Evolutionary conservation across 2,888 invertebrate species (phyloP).

Genomic region (Tachina lurida): DNA sequence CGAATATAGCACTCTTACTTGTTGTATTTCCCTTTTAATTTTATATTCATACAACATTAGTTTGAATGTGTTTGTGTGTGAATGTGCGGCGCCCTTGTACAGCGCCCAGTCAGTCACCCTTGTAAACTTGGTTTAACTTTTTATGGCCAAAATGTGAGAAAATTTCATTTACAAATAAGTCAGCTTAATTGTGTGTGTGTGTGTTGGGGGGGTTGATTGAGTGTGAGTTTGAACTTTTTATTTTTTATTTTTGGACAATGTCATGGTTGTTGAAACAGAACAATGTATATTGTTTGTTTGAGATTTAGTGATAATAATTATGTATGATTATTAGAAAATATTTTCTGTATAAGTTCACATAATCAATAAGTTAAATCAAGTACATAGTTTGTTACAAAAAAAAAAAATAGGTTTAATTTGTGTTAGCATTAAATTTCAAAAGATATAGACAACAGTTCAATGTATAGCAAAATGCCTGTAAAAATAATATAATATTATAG

Average conservation of each 20-base stretch:
- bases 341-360: constrained; percentile 6
- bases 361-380: neutral
- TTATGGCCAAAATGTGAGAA: constrained; percentile 73
- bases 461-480: no score
- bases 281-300: constrained; percentile 44
- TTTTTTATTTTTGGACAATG: constrained; percentile 40
- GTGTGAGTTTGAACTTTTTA: constrained; percentile 38
- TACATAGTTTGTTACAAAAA: neutral
- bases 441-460: no score
- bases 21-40: constrained; percentile 4
- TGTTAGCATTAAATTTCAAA: no score
- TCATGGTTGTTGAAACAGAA: constrained; percentile 61
- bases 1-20: no score
- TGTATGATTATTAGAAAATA: constrained; percentile 5
- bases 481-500: no score
- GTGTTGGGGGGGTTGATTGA: neutral
- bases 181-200: constrained; percentile 19
- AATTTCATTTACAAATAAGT: constrained; percentile 68
- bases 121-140: constrained; percentile 71
- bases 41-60: constrained; percentile 27
- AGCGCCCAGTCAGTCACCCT: constrained; percentile 69
- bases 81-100: constrained; percentile 20
- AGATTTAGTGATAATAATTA: constrained; percentile 45
- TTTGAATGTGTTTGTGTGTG: neutral
- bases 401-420: neutral